Evolutionary conservation across 1,140 invertebrate species (phyloP).

Genomic region (Myzus persicae): DNA sequence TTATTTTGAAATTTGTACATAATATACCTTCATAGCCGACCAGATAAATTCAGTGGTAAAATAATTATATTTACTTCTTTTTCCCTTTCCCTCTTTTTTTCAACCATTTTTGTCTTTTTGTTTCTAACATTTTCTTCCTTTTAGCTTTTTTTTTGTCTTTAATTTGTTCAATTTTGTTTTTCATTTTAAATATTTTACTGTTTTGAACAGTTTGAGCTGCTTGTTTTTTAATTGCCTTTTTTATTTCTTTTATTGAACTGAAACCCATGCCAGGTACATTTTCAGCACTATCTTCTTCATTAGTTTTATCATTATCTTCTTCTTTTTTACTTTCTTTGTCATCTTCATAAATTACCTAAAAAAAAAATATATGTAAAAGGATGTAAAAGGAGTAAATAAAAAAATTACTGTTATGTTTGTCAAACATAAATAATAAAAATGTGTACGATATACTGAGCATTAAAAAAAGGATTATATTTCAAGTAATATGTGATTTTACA

Average conservation of each 20-base stretch:
- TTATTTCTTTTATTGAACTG: slow-evolving; percentile 72
- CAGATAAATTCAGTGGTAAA: no score
- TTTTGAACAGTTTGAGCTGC: slow-evolving; percentile 75
- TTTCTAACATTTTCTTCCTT: slow-evolving; percentile 58
- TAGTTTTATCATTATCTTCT: slow-evolving; percentile 57
- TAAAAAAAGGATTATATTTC: background rate
- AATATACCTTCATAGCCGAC: no score
- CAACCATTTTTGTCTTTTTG: slow-evolving; percentile 59
- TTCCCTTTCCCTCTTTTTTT: slow-evolving; percentile 51
- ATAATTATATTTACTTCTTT: slow-evolving; percentile 17
- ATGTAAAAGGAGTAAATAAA: background rate
- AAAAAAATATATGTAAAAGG: background rate
- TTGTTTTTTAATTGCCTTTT: slow-evolving; percentile 72
- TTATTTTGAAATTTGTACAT: background rate
- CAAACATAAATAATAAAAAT: background rate
- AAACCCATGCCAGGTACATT: slow-evolving; percentile 71
- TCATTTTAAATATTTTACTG: slow-evolving; percentile 77
- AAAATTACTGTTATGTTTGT: background rate
- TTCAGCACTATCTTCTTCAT: slow-evolving; percentile 63
- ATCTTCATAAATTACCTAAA: slow-evolving; percentile 65
- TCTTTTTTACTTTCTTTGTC: slow-evolving; percentile 64
- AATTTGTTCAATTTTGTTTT: slow-evolving; percentile 71
- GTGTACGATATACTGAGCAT: background rate
- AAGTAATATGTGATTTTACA: background rate
- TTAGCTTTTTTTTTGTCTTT: slow-evolving; percentile 62